A percentile compares a stretch with the other conserved stretches of the same genome.
These are phyloP conservation scores for Micrasema minimum DNA, from an alignment of 1,140 invertebrate species.

Conservation along the genomic window DNA sequence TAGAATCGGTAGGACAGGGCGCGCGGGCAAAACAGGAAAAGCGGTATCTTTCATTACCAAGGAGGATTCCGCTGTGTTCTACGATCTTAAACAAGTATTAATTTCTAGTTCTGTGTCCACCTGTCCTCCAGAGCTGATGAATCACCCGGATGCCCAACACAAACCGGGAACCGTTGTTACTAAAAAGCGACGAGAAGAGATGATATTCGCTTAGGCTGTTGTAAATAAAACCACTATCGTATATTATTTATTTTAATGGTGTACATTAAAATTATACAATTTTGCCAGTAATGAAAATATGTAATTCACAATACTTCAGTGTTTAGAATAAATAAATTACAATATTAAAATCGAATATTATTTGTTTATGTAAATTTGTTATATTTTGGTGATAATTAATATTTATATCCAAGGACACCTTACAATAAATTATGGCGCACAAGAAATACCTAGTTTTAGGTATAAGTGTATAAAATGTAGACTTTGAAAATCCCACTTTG, in stretches of 20 bases:
- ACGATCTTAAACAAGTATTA: conserved; percentile 95
- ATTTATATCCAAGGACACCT: too few relatives aligned
- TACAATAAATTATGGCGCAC: too few relatives aligned
- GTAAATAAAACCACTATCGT: neutral
- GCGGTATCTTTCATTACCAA: conserved; percentile 97
- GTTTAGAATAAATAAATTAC: too few relatives aligned
- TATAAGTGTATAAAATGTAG: too few relatives aligned
- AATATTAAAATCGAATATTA: too few relatives aligned
- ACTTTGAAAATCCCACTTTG: too few relatives aligned
- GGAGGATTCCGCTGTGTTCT: conserved; percentile 95
- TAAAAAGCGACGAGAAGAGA: conserved; percentile 94
- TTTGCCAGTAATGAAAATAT: conserved; percentile 2
- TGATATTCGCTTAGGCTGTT: conserved; percentile 83
- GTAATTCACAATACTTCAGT: too few relatives aligned
- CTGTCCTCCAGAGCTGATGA: conserved; percentile 96
- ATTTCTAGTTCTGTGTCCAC: conserved; percentile 91
- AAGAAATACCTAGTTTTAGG: too few relatives aligned
- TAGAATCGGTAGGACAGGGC: conserved; percentile 98
- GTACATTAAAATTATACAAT: conserved; percentile 16
- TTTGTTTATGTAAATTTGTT: too few relatives aligned
- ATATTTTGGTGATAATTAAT: too few relatives aligned
- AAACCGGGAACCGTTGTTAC: conserved; percentile 97
- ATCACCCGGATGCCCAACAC: conserved; percentile 98
- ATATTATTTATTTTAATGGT: neutral
- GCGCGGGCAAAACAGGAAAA: conserved; percentile 96